These are phyloP conservation scores for Agapornis canus DNA, from an alignment of 2,797 vertebrate species.

Conservation along the genomic window DNA sequence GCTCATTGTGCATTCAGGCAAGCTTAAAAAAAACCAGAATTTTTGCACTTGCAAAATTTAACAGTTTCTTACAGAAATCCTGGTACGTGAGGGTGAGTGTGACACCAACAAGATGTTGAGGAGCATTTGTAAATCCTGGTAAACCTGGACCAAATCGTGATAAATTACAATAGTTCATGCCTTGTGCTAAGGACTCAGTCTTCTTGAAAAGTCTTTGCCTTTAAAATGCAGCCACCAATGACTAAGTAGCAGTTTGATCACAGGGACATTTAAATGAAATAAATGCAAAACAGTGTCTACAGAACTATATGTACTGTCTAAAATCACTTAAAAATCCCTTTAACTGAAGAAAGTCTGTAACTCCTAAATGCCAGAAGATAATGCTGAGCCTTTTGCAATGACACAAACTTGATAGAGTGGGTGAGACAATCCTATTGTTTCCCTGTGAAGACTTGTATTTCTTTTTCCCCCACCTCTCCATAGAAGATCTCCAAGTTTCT, in stretches of 20 bases:
- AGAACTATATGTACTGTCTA: neutral
- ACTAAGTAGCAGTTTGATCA: neutral
- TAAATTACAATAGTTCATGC: neutral
- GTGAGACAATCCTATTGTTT: constrained; percentile 18
- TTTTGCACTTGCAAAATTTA: neutral
- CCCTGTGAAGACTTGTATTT: neutral
- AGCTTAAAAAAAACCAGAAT: neutral
- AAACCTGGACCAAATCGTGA: neutral
- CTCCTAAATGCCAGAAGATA: neutral
- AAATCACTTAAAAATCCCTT: neutral
- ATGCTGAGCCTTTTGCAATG: neutral
- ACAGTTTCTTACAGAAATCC: neutral
- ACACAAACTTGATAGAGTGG: neutral
- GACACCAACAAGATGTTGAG: neutral
- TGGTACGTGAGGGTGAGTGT: neutral
- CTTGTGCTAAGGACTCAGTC: neutral
- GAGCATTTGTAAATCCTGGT: neutral
- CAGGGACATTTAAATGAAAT: neutral
- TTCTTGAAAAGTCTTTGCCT: neutral
- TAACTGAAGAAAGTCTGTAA: neutral
- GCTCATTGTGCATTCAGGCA: neutral
- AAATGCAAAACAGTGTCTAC: neutral
- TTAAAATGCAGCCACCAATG: neutral
- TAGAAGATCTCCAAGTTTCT: neutral
- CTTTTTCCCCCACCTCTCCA: neutral